These are phyloP conservation scores for Cabera pusaria DNA, from an alignment of 2,888 invertebrate genomes.

Conservation along the genomic window DNA sequence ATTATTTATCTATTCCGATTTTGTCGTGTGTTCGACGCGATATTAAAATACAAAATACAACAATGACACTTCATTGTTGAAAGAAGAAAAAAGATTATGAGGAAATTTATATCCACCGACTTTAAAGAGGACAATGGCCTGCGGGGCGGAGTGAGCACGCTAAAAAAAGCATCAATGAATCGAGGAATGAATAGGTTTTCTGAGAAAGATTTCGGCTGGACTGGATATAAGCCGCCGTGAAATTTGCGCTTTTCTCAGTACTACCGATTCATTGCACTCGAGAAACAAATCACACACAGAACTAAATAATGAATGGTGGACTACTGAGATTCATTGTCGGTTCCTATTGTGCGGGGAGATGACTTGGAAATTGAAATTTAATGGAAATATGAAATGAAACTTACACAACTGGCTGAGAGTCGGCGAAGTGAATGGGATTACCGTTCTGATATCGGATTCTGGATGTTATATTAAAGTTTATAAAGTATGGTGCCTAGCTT, in stretches of 20 bases:
- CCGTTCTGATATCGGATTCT: too few relatives aligned
- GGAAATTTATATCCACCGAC: constrained; percentile 58
- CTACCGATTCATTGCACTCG: constrained; percentile 39
- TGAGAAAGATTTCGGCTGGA: constrained; percentile 49
- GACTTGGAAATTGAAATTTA: constrained; percentile 12
- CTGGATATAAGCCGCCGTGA: constrained; percentile 51
- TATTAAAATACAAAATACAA: constrained; percentile 79
- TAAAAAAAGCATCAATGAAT: constrained; percentile 68
- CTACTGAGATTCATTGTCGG: constrained; percentile 11
- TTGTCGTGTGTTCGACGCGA: constrained; percentile 63
- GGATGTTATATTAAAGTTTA: too few relatives aligned
- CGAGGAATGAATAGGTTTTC: constrained; percentile 46
- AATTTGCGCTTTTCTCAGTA: constrained; percentile 58
- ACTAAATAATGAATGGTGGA: constrained; percentile 3
- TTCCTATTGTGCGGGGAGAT: constrained; percentile 2
- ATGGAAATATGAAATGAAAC: constrained; percentile 11
- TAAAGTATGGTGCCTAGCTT: too few relatives aligned
- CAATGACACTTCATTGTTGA: constrained; percentile 71
- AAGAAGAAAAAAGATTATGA: constrained; percentile 49
- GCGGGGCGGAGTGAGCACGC: constrained; percentile 48
- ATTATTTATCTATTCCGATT: constrained; percentile 75
- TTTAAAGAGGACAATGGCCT: constrained; percentile 50
- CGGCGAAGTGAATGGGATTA: too few relatives aligned
- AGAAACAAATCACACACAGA: constrained; percentile 30
- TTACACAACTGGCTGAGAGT: neutral